Base-by-base conservation (phyloP, 2,113 vertebrate genomes). In the Sphaerodactylus townsendi region DNA sequence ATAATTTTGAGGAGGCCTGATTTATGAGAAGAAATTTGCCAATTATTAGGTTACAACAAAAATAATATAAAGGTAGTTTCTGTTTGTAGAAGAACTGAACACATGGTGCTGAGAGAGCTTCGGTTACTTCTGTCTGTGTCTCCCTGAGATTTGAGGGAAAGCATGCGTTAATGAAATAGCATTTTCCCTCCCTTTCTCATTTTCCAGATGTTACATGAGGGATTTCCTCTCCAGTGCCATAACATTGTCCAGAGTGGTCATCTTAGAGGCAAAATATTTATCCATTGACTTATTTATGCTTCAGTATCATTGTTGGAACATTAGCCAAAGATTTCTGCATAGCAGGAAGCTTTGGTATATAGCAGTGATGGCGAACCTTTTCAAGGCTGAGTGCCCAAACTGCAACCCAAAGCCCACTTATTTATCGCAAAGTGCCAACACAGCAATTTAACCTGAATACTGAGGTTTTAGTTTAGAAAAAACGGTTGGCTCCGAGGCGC, bases 1-100 rank as follows among this genome's bases (percentile, higher is more conserved):
- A 2, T 79, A 79, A 65, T 75, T 68, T 64, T 87, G 65, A 73
- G 89, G 73, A 7, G 14, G 77, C 25, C 82, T 85, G 2, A 77
- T 85, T 91, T 86, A 83, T 78, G 65, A 87, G 17, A 77, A 84
- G 46, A 86, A 50, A 85, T 81, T 88, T 90, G 37, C 39, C 21
- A 87, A 66, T 91, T 85, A 84, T 79, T 87, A 75, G 6, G 33
- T 90, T 90, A 75, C 62, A 86, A 85, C 81, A 77, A 78, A 81
- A 91, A 74, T 72, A 91, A 77, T 86, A 81, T 87, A 77, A 91
- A 83, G 65, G 70, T 59, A 8, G 2, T 4, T 15, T 77, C 79
- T 87, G 53, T 85, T 86, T 89, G 44, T 11, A 85, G 62, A 84
- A 72, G 19, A 23, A 59, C 65, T 50, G 65, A 89, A 66, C 25